Base-by-base conservation (phyloP, 37 sponge, comb jelly and placozoan genomes). In the Cladorhizidae sp. region DNA sequence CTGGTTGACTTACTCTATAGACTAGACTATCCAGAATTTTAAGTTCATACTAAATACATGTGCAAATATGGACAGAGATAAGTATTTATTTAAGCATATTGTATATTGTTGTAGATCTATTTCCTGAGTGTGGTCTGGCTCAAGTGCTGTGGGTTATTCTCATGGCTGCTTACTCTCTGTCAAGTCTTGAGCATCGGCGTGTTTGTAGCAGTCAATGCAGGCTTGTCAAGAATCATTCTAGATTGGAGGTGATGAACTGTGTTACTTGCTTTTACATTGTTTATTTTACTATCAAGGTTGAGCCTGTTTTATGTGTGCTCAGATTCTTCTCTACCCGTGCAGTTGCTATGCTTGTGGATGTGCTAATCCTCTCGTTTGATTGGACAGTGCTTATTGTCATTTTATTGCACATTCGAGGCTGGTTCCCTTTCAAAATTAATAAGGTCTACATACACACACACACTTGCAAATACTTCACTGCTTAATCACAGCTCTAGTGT, bases 381-480 rank as follows among this genome's bases (percentile, higher is more conserved):
- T 74, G 75, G 75, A 74, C 57, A 31, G 56, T 55, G 8, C 15
- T 55, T 2, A 26, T 55, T 54, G 57, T 74, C 57, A 45, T 36
- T 2, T 31, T 74, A 21, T 36, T 74, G 18, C 57, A 35, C 21
- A 54, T 74, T 18, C 55, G 75, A 3, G 57, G 57, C 17, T 74
- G 75, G 75, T 74, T 74, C 57, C 75, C 75, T 12, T 74, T 74
- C 36, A 74, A 74, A 55, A 28, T 55, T 1, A 74, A n/a, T 29
- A 61, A 45, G 49, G 49, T 45, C n/a, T n/a, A n/a, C n/a, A n/a
- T n/a, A n/a, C n/a, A n/a, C n/a, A n/a, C n/a, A n/a, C n/a, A n/a
- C n/a, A n/a, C n/a, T n/a, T n/a, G n/a, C n/a, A n/a, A n/a, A n/a
- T n/a, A n/a, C n/a, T n/a, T n/a, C n/a, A n/a, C n/a, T n/a, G n/a